Evolutionary conservation across 1,140 invertebrate species (phyloP), one percentile per base, ranked within the genome.

Genomic region (Tetramorium alpestre): DNA sequence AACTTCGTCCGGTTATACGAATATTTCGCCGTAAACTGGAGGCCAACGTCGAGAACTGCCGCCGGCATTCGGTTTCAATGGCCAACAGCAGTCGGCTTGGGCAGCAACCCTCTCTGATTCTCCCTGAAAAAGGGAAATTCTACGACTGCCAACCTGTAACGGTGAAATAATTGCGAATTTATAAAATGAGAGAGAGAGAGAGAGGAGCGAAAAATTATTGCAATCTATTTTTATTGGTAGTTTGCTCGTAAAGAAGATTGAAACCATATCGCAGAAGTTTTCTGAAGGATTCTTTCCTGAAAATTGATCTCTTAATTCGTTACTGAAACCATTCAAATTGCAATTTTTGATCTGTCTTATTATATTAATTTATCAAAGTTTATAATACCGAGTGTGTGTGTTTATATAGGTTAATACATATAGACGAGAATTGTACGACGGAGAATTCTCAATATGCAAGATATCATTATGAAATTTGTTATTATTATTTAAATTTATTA

Each of bases 1-100:
- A 93, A 91, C 88, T 91, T 88, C 81, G 65, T 87, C 67, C 80
- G 81, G 89, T 90, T 88, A 76, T 90, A 88, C 82, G 89, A 91
- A 90, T 90, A 90, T 90, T 90, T 90, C 81, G 56, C 81, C 65
- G 88, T 88, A 90, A 90, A 90, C 86, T 84, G 87, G 73, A 58
- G 76, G 72, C 58, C 85, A 72, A 88, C 87, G 75, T 86, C 82
- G 87, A 81, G 75, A 73, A 60, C 67, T 73, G 82, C 82, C 72
- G 69, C 10, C 51, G 56, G 70, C 64, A 67, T 70, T 73, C 65
- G 77, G 75, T 86, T 78, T 67, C 72, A 80, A 90, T 90, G 72
- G 76, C 89, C 80, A 75, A 72, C 69, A 84, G 80, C 80, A 84
- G 80, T 56, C 80, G 69, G 56, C 80, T 75, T 67, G 69, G 80